Percentiles rank a stretch among this genome's conserved stretches.
phyloP scores from a whole-genome alignment of 2,797 vertebrate genomes.

The Notamacropus eugenii region DNA sequence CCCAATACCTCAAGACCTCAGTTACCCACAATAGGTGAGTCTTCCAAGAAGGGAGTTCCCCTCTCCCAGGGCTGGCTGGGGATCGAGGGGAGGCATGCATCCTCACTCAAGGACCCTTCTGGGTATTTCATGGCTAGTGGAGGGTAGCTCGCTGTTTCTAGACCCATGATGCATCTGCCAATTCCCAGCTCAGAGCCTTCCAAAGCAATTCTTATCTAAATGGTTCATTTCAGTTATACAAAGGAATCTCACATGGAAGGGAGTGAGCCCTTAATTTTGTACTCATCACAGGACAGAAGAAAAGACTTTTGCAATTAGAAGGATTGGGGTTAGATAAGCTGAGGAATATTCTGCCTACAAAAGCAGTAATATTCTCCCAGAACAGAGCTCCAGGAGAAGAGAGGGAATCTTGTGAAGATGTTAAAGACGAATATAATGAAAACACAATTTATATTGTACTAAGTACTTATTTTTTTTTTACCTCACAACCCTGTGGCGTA shows the following conservation, averaged over 20 bases:
- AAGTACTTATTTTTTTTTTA: background rate
- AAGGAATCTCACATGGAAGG: background rate
- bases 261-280: background rate
- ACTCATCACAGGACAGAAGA: background rate
- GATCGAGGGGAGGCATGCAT: background rate
- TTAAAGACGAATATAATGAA: background rate
- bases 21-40: slow-evolving; percentile 60
- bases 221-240: background rate
- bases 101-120: background rate
- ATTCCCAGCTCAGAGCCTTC: background rate
- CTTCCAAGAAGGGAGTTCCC: accelerated
- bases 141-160: background rate
- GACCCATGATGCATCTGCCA: background rate
- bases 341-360: background rate
- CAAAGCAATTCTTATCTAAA: background rate
- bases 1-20: background rate
- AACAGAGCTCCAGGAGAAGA: background rate
- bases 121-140: background rate
- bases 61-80: background rate
- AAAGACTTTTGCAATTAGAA: background rate
- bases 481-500: background rate
- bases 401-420: background rate
- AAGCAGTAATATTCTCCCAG: background rate
- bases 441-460: background rate
- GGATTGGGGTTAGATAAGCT: background rate